Evolutionary conservation across 2,888 invertebrate genomes (phyloP), one percentile per base, ranked within the genome.

Genomic region (Odontocerum albicorne): DNA sequence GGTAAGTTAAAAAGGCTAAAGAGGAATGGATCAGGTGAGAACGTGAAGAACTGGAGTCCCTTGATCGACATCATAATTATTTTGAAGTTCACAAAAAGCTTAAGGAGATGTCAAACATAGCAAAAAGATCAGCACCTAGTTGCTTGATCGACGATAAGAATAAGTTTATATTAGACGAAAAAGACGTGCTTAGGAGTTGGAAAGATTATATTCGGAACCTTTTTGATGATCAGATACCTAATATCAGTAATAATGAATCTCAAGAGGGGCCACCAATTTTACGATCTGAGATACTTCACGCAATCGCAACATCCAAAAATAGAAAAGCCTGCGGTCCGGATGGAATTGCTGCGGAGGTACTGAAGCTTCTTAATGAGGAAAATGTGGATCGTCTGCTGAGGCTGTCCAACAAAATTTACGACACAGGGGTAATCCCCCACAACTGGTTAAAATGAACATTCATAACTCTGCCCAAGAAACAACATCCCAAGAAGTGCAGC

Each of bases 291-390:
- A 13, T 27, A 27, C 27, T 43, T 13, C 43, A 43, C 13, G 27
- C 43, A 3, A 43, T 31, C n/a, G 3, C 2, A 27, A 43, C 27
- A 22, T 43, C 43, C 27, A 27, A 27, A 15, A 22, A 22, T 21
- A 43, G 43, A 16, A 43, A 43, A 27, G 31, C 43, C n/a, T 27
- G 27, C 16, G 43, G 13, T 6, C 43, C 43, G 15, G 43, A 43
- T 19, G 43, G 27, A 43, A 43, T 43, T 13, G 13, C 31, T 8
- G 15, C 13, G 4, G 40, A 40, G 35, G 8, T 38, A n/a, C n/a
- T n/a, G n/a, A n/a, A n/a, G n/a, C n/a, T n/a, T n/a, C n/a, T n/a
- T n/a, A n/a, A n/a, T n/a, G n/a, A n/a, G n/a, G n/a, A n/a, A n/a
- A n/a, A n/a, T n/a, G n/a, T n/a, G n/a, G n/a, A n/a, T n/a, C n/a